Evolutionary conservation across 2,888 invertebrate genomes (phyloP), one percentile per base, ranked within the genome.

Genomic region (Hipparchia semele): DNA sequence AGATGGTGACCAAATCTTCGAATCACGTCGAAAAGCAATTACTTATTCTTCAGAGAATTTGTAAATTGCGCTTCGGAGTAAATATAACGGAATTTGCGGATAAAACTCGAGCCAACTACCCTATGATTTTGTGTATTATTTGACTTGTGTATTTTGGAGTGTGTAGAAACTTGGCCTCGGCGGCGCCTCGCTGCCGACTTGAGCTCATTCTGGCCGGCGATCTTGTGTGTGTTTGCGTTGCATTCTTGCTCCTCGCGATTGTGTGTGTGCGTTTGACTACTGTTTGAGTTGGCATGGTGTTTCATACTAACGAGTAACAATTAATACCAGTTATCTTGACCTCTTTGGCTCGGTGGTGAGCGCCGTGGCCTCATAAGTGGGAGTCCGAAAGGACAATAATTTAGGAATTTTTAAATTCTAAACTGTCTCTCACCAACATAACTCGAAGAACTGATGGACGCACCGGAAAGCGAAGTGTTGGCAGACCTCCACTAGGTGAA

Each of bases 121-220:
- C 64, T 68, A 64, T 69, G 72, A 75, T 77, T 78, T 80, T 81
- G 79, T 82, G 79, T 80, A 79, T 79, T 80, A 81, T 81, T 84
- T 87, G 83, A 86, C 81, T 79, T 86, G 82, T 86, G 87, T 86
- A 79, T 80, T 88, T 86, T 85, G 84, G 88, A 90, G 90, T 90
- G 84, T 87, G 87, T 91, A 90, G 90, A 81, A 77, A 78, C 73
- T 70, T 76, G 78, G 81, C 81, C 79, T 77, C 83, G 81, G 81
- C 81, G 83, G 81, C 80, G 80, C 83, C 75, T 79, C 79, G 77
- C 75, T 76, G 75, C 72, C 77, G 75, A 78, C 80, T 80, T 79
- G 80, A 91, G 93, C 91, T 93, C 92, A 90, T 77, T 86, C 93
- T 94, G 94, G 94, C 91, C 93, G 92, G 90, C 88, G 92, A 90